Evolutionary conservation across 2,113 vertebrate genomes (phyloP).

Genomic region (Neolamprologus ventralis): DNA sequence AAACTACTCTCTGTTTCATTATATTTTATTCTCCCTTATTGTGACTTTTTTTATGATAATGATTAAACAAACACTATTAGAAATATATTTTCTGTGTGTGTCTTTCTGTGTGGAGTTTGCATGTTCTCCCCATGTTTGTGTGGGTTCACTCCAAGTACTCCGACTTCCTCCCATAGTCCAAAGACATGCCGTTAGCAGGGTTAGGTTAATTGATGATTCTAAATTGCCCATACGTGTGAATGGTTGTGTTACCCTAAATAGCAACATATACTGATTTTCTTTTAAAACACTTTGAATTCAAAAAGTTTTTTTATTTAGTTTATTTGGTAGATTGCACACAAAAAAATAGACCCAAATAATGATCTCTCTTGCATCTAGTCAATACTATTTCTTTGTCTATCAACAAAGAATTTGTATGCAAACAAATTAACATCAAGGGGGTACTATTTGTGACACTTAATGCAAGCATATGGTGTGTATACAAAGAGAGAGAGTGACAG

Average conservation of each 20-base stretch:
- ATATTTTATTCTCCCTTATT: neutral
- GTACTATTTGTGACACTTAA: slow-evolving; percentile 15
- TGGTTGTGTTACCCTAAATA: neutral
- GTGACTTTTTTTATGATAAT: neutral
- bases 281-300: neutral
- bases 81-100: neutral
- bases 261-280: neutral
- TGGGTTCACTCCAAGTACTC: neutral
- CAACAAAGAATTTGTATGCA: slow-evolving; percentile 22
- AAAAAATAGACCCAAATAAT: slow-evolving; percentile 36
- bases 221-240: neutral
- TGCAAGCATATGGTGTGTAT: neutral
- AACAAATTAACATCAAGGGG: slow-evolving; percentile 19
- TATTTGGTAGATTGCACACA: slow-evolving; percentile 63
- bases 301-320: slow-evolving; percentile 64
- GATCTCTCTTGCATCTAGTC: slow-evolving; percentile 22
- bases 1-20: neutral
- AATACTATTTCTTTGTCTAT: slow-evolving; percentile 13
- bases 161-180: neutral
- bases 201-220: neutral
- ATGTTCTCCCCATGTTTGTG: neutral
- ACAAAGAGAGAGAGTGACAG: slow-evolving; percentile 22
- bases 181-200: neutral
- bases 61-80: neutral
- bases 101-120: neutral